Conservation (phyloP, 1,140 invertebrate species). For the Halyomorpha halys region DNA sequence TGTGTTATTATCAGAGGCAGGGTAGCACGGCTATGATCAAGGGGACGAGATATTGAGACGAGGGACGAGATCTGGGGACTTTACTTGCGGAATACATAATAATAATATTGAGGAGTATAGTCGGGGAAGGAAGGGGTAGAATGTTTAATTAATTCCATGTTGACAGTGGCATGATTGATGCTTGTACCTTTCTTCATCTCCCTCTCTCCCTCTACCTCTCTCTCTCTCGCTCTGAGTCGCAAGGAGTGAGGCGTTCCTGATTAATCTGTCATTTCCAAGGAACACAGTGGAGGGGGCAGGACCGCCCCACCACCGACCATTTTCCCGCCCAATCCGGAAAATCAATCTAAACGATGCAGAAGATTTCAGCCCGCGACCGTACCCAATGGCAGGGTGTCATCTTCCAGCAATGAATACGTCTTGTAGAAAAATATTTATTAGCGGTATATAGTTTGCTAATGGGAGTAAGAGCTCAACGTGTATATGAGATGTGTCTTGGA, state of each 20-base stretch:
- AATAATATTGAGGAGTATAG: conserved; percentile 5
- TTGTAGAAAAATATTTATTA: too few species aligned
- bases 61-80: background rate
- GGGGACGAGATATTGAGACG: too few species aligned
- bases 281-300: background rate
- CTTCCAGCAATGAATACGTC: too few species aligned
- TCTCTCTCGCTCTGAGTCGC: background rate
- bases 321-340: too few species aligned
- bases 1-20: too few species aligned
- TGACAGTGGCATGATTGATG: conserved; percentile 24
- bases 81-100: conserved; percentile 17
- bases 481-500: too few species aligned
- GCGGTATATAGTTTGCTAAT: too few species aligned
- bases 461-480: too few species aligned
- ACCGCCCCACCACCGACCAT: background rate
- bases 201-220: background rate
- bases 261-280: conserved; percentile 25
- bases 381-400: too few species aligned
- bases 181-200: conserved; percentile 22
- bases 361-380: too few species aligned
- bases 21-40: too few species aligned
- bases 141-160: conserved; percentile 24
- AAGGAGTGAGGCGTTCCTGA: conserved; percentile 6
- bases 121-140: conserved; percentile 1
- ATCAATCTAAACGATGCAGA: too few species aligned